Evolutionary conservation across 1,140 invertebrate species (phyloP).

Genomic region (Battus philenor): DNA sequence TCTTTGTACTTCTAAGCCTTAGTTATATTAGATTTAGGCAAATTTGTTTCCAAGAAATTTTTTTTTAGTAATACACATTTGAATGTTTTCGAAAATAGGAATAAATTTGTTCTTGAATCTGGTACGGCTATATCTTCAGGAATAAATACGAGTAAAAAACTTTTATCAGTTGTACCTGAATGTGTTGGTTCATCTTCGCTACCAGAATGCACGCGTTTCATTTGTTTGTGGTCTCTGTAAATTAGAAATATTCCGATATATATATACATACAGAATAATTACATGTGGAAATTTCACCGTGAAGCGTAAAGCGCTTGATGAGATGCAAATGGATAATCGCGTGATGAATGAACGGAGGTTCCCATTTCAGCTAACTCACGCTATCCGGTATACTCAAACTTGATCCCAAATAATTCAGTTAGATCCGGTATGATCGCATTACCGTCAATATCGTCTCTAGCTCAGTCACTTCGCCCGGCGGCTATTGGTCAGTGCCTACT

Average conservation of each 20-base stretch:
- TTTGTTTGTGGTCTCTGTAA: slow-evolving; percentile 87
- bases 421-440: too few relatives aligned
- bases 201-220: slow-evolving; percentile 84
- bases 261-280: too few relatives aligned
- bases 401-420: neutral
- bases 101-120: too few relatives aligned
- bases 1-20: too few relatives aligned
- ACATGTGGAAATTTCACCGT: too few relatives aligned
- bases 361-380: neutral
- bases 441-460: slow-evolving; percentile 5
- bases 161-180: slow-evolving; percentile 77
- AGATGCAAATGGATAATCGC: slow-evolving; percentile 9
- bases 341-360: slow-evolving; percentile 3
- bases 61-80: too few relatives aligned
- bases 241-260: slow-evolving; percentile 12
- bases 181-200: slow-evolving; percentile 84
- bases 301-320: slow-evolving; percentile 4
- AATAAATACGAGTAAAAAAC: too few relatives aligned
- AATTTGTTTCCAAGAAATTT: too few relatives aligned
- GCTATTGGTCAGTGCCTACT: slow-evolving; percentile 10
- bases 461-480: slow-evolving; percentile 6
- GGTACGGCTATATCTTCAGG: too few relatives aligned
- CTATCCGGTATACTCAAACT: slow-evolving; percentile 15
- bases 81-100: too few relatives aligned
- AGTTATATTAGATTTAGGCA: too few relatives aligned